Evolutionary conservation across 1,140 invertebrate species (phyloP).

Genomic region (Gryllus bimaculatus): DNA sequence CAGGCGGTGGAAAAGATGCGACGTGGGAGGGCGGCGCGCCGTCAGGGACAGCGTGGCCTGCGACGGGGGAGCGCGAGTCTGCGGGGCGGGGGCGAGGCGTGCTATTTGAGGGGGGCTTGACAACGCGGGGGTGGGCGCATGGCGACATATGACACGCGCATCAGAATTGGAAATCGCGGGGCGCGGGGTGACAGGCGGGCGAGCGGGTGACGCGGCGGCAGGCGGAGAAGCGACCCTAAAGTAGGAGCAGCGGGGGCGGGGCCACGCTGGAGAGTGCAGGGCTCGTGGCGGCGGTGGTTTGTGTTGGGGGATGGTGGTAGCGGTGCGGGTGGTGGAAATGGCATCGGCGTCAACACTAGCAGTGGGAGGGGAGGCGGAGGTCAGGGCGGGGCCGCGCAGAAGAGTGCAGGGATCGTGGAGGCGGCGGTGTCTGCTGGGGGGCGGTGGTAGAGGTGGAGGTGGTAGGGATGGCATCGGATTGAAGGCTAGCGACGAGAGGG

Average conservation of each 20-base stretch:
- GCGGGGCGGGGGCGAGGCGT: neutral
- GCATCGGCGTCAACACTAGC: too few species aligned
- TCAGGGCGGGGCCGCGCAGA: neutral
- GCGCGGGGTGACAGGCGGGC: neutral
- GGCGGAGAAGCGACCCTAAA: neutral
- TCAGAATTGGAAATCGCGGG: neutral
- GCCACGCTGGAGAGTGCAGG: too few species aligned
- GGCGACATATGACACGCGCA: constrained; percentile 2
- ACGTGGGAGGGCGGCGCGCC: neutral
- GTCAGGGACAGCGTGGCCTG: neutral
- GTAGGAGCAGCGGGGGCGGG: too few species aligned
- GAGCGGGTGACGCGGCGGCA: neutral
- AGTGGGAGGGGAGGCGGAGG: neutral
- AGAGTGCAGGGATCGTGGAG: too few species aligned
- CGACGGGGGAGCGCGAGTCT: too few species aligned
- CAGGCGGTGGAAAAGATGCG: neutral
- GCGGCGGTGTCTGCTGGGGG: too few species aligned
- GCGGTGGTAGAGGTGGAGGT: too few species aligned
- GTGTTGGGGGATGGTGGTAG: too few species aligned
- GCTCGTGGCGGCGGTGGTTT: too few species aligned
- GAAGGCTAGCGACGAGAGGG: too few species aligned
- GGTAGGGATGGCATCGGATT: too few species aligned
- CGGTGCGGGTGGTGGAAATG: too few species aligned
- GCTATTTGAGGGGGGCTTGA: neutral
- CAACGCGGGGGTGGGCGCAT: neutral